A percentile compares a stretch with the other conserved stretches of the same genome.
These are phyloP conservation scores for Cosmorhoe ocellata DNA, from an alignment of 2,888 invertebrate species.

Conservation along the genomic window DNA sequence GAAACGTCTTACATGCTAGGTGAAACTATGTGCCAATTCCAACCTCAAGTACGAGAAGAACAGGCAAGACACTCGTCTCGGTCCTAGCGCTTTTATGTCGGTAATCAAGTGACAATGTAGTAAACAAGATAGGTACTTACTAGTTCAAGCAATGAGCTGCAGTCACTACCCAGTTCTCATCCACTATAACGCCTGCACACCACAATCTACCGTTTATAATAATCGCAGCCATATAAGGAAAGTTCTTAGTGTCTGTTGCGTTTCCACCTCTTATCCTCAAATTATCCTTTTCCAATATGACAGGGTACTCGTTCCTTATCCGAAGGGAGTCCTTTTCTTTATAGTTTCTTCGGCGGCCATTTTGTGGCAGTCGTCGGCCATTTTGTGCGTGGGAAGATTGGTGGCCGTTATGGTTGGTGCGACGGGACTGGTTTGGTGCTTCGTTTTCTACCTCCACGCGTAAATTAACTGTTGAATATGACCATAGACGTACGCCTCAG, in stretches of 20 bases:
- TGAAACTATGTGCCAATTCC: too few species aligned
- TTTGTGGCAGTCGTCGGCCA: constrained; percentile 15
- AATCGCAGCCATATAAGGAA: constrained; percentile 70
- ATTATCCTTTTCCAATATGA: constrained; percentile 26
- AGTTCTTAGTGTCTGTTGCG: constrained; percentile 58
- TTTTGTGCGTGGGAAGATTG: constrained; percentile 2
- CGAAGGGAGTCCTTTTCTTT: constrained; percentile 39
- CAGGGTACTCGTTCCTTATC: constrained; percentile 46
- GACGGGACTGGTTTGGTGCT: neutral
- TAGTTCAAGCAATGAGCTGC: constrained; percentile 76
- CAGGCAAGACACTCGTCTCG: too few species aligned
- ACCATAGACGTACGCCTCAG: too few species aligned
- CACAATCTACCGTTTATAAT: constrained; percentile 70
- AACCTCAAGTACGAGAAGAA: too few species aligned
- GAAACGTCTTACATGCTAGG: too few species aligned
- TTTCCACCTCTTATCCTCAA: constrained; percentile 57
- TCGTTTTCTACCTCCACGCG: constrained; percentile 32
- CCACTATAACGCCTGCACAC: constrained; percentile 73
- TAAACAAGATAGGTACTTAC: constrained; percentile 45
- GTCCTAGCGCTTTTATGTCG: too few species aligned
- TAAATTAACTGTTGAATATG: constrained; percentile 41
- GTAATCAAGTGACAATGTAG: too few species aligned
- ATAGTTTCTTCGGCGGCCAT: constrained; percentile 35
- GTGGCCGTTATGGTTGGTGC: neutral
- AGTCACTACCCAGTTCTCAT: constrained; percentile 70